These are phyloP conservation scores for Branchinecta lindahli DNA, from an alignment of 1,140 invertebrate genomes.

Conservation along the genomic window DNA sequence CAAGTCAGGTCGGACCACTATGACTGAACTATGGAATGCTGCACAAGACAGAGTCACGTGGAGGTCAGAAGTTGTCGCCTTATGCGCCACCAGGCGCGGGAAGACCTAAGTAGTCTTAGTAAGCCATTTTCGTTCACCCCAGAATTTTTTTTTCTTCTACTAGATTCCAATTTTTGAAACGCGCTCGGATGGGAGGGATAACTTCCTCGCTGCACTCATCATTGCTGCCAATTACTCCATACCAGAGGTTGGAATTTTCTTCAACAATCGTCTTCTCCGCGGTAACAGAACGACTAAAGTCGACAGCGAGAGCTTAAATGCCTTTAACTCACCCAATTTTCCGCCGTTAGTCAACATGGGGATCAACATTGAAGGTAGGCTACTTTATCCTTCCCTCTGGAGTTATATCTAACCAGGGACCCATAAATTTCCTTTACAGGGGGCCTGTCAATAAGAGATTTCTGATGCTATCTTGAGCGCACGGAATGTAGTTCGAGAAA, in stretches of 20 bases:
- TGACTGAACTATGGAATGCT: too few species aligned
- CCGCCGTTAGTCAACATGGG: conserved; percentile 65
- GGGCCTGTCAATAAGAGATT: too few species aligned
- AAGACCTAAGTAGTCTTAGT: too few species aligned
- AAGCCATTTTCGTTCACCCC: too few species aligned
- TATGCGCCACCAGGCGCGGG: too few species aligned
- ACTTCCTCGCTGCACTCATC: conserved; percentile 75
- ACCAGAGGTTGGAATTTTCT: conserved; percentile 85
- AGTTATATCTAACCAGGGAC: too few species aligned
- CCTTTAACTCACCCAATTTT: conserved; percentile 82
- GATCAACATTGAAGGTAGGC: conserved; percentile 45
- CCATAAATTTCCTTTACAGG: too few species aligned
- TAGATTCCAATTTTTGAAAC: conserved; percentile 34
- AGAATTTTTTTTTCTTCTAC: background rate
- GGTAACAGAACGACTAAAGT: conserved; percentile 81
- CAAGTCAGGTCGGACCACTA: too few species aligned
- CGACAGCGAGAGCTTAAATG: conserved; percentile 60
- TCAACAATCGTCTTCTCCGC: conserved; percentile 70
- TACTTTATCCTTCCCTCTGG: conserved; percentile 13
- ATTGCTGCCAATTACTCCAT: conserved; percentile 81
- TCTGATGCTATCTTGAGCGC: too few species aligned
- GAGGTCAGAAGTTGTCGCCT: too few species aligned
- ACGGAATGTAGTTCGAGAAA: too few species aligned
- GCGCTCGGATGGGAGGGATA: conserved; percentile 70
- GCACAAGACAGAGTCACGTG: too few species aligned